Evolutionary conservation across 2,888 invertebrate species (phyloP), one percentile per base, ranked within the genome.

Genomic region (Metalampra italica): DNA sequence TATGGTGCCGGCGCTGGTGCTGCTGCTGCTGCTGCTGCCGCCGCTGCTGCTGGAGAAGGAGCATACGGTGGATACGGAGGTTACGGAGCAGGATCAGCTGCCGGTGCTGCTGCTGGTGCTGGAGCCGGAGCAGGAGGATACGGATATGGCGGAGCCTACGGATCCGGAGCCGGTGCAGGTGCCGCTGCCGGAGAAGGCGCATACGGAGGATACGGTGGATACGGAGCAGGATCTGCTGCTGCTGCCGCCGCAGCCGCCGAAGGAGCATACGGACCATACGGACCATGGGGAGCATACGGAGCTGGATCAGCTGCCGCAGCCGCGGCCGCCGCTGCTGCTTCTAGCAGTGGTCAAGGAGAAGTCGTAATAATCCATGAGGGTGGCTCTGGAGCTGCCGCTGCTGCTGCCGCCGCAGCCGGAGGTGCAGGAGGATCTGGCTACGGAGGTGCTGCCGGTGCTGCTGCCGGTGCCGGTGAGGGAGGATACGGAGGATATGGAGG

Each of bases 331-430:
- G 55, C 53, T 14, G 34, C 53, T 0, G 43, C 57, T 15, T 48
- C 55, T 12, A 46, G 54, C 4, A 49, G 50, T 37, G 45, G 49
- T n/a, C 43, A 39, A 37, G 56, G 44, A 43, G 40, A 49, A n/a
- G 7, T 51, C 5, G 36, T 57, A 11, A 37, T 57, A 3, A 46
- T 55, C 15, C 55, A 58, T 34, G 48, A 38, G 12, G 54, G 45
- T 22, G 43, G 47, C 45, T 9, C 41, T 1, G 53, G 52, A 50
- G 32, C 50, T 22, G 41, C 51, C 8, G 43, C 51, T 14, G 47
- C 54, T n/a, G 41, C 3, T 0, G 49, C 30, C n/a, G 15, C 43
- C 29, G 29, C 43, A 8, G 45, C 42, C 8, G 45, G 53, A 30
- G 34, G 45, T 5, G 34, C 12, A 22, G 22, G 22, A 22, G 22